Conservation (phyloP, 2,797 vertebrate species). For the Coluber constrictor region DNA sequence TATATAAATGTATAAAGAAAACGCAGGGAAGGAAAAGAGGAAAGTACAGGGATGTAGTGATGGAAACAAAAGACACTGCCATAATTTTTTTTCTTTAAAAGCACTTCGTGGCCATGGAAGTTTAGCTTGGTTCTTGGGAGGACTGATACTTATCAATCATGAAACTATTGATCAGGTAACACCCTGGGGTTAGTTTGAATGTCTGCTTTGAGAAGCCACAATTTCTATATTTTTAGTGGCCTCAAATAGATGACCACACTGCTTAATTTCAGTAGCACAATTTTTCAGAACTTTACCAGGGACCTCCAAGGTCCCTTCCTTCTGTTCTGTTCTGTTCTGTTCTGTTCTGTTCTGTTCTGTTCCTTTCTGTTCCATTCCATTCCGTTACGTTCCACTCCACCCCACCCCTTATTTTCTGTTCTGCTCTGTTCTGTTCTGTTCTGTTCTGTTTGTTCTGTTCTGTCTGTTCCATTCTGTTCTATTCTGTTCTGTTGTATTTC, state of each 20-base stretch:
- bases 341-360: rapidly evolving
- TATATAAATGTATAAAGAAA: background rate
- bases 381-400: too few species aligned
- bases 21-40: background rate
- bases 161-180: background rate
- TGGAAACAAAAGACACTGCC: background rate
- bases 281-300: background rate
- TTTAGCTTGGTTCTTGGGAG: background rate
- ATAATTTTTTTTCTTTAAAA: background rate
- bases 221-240: background rate
- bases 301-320: too few species aligned
- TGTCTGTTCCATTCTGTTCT: too few species aligned
- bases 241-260: background rate
- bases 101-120: background rate
- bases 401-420: too few species aligned
- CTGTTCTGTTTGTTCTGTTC: too few species aligned
- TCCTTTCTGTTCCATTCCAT: rapidly evolving
- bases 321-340: too few species aligned
- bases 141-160: background rate
- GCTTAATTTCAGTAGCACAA: background rate
- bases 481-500: too few species aligned
- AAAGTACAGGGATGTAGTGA: rapidly evolving
- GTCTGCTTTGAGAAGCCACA: background rate
- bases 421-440: too few species aligned
- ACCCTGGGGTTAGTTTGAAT: background rate